Conservation (phyloP, 2,888 invertebrate genomes). For the Metellina segmentata region DNA sequence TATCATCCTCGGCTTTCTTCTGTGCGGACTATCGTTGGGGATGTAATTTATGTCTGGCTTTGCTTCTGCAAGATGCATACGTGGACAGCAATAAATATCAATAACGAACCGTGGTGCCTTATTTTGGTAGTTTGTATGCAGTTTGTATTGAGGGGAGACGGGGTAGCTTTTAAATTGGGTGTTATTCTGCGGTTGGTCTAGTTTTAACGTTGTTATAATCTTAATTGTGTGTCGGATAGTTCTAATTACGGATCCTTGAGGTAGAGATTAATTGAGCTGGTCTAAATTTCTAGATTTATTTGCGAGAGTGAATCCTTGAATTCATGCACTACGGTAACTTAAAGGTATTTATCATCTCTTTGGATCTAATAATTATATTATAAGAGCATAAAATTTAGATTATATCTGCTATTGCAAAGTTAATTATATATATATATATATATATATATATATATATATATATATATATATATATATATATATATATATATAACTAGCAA, state of each 20-base stretch:
- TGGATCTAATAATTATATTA: not conserved
- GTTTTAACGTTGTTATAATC: not conserved
- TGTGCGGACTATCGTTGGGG: not conserved
- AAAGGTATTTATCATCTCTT: not conserved
- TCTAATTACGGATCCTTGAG: not conserved
- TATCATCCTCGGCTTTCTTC: not conserved
- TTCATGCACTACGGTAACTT: not conserved
- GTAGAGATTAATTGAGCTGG: too few relatives aligned
- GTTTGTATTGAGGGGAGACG: not conserved
- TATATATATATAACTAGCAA: too few relatives aligned
- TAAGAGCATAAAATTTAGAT: not conserved
- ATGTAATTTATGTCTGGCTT: constrained; percentile 13
- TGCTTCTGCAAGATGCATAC: not conserved
- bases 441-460: too few relatives aligned
- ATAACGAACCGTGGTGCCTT: not conserved
- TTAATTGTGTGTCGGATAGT: not conserved
- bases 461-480: too few relatives aligned
- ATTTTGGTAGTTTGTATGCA: constrained; percentile 26
- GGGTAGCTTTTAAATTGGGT: not conserved
- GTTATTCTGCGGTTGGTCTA: not conserved
- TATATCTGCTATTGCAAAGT: too few relatives aligned
- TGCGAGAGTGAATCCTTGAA: not conserved
- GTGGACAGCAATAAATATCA: constrained; percentile 14
- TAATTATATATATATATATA: too few relatives aligned
- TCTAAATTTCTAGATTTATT: not conserved